These are phyloP conservation scores for Coecobrya sp. DNA, from an alignment of 2,888 invertebrate species.

Conservation along the genomic window DNA sequence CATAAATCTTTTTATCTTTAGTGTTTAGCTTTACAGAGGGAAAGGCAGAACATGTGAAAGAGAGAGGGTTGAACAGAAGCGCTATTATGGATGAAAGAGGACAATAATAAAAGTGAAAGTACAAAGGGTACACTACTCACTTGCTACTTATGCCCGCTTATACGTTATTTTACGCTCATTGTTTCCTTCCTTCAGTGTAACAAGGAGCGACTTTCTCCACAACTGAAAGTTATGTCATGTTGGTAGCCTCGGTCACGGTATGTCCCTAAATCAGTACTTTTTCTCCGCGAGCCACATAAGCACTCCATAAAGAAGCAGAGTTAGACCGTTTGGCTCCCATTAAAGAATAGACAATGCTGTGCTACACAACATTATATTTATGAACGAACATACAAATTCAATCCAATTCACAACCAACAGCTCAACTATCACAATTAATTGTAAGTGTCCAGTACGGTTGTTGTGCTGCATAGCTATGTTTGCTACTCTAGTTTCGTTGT, in stretches of 20 bases:
- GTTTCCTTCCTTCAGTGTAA: slow-evolving; percentile 1
- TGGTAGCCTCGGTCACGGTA: background rate
- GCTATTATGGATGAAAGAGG: slow-evolving; percentile 10
- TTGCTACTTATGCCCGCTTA: background rate
- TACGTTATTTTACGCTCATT: background rate
- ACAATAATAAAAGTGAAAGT: slow-evolving; percentile 7
- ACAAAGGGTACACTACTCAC: background rate
- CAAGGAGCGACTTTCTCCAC: background rate
- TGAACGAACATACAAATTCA: no score
- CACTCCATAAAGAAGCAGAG: background rate
- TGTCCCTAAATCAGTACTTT: background rate
- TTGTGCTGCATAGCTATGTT: no score
- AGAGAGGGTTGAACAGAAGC: background rate
- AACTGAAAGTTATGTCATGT: background rate
- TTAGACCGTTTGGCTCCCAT: background rate
- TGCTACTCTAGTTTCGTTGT: background rate
- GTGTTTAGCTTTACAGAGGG: slow-evolving; percentile 25
- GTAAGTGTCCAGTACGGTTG: no score
- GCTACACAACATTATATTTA: no score
- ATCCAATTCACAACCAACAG: no score
- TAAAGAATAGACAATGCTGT: background rate
- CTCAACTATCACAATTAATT: no score
- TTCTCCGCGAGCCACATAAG: background rate
- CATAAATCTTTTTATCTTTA: slow-evolving; percentile 69
- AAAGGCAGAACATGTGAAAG: background rate